Conservation (phyloP, 2,797 vertebrate species). For the Bryconaethiops microstoma region DNA sequence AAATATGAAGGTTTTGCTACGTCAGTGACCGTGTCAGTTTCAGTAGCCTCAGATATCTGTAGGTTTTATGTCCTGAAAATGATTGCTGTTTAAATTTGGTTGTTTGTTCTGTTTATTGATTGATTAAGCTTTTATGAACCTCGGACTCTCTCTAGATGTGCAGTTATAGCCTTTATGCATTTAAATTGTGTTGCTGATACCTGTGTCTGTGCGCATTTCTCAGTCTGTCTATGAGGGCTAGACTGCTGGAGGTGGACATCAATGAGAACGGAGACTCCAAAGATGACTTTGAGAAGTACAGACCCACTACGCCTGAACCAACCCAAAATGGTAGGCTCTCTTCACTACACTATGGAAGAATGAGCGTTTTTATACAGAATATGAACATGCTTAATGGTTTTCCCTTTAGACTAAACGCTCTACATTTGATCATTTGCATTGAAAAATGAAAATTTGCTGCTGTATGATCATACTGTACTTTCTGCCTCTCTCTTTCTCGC, state of each 20-base stretch:
- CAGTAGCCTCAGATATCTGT: too few species aligned
- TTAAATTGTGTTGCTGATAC: not conserved
- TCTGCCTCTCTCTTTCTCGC: not conserved
- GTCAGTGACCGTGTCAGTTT: too few species aligned
- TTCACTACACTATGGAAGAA: not conserved
- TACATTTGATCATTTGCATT: not conserved
- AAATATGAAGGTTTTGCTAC: too few species aligned
- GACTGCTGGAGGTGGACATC: slow-evolving; percentile 78
- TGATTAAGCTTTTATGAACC: too few species aligned
- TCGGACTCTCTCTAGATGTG: too few species aligned
- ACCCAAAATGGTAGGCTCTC: slow-evolving; percentile 53
- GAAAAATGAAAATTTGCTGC: not conserved
- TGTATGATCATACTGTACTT: not conserved
- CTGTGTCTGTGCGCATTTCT: not conserved
- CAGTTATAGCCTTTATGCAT: not conserved
- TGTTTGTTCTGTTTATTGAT: too few species aligned
- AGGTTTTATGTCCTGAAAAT: too few species aligned
- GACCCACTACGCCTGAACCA: slow-evolving; percentile 66
- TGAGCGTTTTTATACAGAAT: not conserved
- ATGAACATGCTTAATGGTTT: not conserved
- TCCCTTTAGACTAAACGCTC: too few species aligned
- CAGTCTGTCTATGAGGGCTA: slow-evolving; percentile 79
- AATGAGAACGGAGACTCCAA: slow-evolving; percentile 72
- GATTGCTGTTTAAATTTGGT: too few species aligned
- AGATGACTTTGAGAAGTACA: slow-evolving; percentile 79